These are phyloP conservation scores for Molorchus minor DNA, from an alignment of 2,888 invertebrate genomes.

Conservation along the genomic window DNA sequence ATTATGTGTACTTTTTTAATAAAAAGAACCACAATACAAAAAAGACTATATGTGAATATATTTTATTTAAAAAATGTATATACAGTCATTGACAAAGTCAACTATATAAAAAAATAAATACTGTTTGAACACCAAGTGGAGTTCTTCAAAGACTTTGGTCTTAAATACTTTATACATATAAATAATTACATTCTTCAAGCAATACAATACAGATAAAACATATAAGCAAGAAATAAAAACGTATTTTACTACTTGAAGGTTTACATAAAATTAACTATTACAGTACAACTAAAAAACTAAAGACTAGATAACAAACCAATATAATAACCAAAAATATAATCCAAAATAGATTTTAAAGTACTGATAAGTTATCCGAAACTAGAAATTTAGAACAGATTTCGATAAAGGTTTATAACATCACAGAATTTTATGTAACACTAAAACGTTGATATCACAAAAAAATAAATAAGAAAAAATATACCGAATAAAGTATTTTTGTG, in stretches of 20 bases:
- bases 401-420: slow-evolving; percentile 38
- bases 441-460: slow-evolving; percentile 27
- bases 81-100: slow-evolving; percentile 31
- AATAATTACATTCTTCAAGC: slow-evolving; percentile 28
- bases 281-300: slow-evolving; percentile 50
- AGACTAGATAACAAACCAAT: slow-evolving; percentile 58
- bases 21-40: neutral
- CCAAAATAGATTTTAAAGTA: slow-evolving; percentile 30
- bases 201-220: slow-evolving; percentile 24
- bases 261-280: slow-evolving; percentile 26
- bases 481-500: slow-evolving; percentile 7
- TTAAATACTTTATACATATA: slow-evolving; percentile 41
- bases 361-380: slow-evolving; percentile 33
- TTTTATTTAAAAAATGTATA: slow-evolving; percentile 34
- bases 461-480: too few relatives aligned
- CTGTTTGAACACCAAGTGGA: slow-evolving; percentile 42
- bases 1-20: too few relatives aligned
- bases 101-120: slow-evolving; percentile 40
- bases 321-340: slow-evolving; percentile 44
- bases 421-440: slow-evolving; percentile 34
- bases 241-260: slow-evolving; percentile 27
- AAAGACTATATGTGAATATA: slow-evolving; percentile 10
- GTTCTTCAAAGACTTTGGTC: slow-evolving; percentile 48
- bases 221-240: slow-evolving; percentile 5
- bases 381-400: slow-evolving; percentile 30